Evolutionary conservation across 2,797 vertebrate species (phyloP), one percentile per base, ranked within the genome.

Genomic region (Sebastes cheni): DNA sequence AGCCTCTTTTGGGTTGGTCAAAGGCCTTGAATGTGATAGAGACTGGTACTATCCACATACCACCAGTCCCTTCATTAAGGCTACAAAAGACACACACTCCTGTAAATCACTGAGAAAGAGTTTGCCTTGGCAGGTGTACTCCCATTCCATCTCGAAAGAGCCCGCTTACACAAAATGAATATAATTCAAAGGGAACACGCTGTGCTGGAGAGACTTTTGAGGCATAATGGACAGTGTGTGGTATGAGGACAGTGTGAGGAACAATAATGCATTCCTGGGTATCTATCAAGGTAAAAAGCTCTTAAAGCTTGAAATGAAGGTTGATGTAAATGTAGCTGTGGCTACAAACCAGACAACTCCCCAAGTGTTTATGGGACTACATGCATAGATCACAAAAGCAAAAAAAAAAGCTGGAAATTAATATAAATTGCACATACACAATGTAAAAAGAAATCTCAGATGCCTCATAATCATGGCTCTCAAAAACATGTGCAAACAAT

Each of bases 1-100:
- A 61, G 16, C 36, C 39, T 23, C 30, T 76, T 75, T 42, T n/a
- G 67, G 52, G 81, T 6, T 89, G 84, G 90, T 92, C 78, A 88
- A 90, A 93, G 89, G 86, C 93, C 94, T 95, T 94, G 93, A 93
- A 91, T 83, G 84, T 73, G 83, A 89, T 90, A 86, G 93, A 91
- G 94, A 91, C 91, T 93, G 94, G 94, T 95, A 95, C 91, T 91
- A 86, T 90, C 86, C 87, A 80, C 92, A 95, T 92, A 94, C 92
- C 92, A 81, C 77, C 88, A 88, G 89, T 92, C 86, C 88, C 93
- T 92, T 95, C 92, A 95, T 95, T 95, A 94, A 87, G 77, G 89
- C 92, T 93, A 87, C 90, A 89, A 83, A 90, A 93, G 89, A 94
- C 89, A 89, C 89, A 61, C 83, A 64, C 80, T 72, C 60, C 85